phyloP scores from a whole-genome alignment of 2,113 vertebrate species.

The Apteryx owenii region DNA sequence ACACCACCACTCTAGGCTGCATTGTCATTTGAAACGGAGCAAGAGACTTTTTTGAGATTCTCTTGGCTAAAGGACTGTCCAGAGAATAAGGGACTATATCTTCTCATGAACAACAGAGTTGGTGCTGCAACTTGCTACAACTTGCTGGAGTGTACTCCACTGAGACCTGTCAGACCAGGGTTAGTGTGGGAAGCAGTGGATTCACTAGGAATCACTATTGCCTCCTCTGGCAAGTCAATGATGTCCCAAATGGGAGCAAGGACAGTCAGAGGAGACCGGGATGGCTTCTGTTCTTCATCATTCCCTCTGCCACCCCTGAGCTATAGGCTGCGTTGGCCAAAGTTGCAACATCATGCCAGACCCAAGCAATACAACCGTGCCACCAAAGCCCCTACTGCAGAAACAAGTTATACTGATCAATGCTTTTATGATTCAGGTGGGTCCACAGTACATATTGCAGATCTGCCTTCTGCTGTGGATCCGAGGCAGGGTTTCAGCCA shows the following conservation, averaged over 20 bases:
- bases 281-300: not conserved
- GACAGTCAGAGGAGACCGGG: not conserved
- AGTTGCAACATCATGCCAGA: not conserved
- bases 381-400: not conserved
- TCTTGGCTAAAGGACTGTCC: not conserved
- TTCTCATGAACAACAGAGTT: not conserved
- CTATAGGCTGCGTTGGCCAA: rapidly evolving
- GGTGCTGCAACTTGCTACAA: not conserved
- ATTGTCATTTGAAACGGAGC: rapidly evolving
- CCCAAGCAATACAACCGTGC: not conserved
- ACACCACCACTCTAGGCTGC: not conserved
- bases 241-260: not conserved
- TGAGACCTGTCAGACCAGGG: rapidly evolving
- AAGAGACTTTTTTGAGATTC: not conserved
- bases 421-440: rapidly evolving
- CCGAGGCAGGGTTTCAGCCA: not conserved
- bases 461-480: not conserved
- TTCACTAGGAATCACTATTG: not conserved
- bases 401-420: not conserved
- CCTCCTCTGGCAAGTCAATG: not conserved
- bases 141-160: not conserved
- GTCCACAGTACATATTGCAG: rapidly evolving
- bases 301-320: not conserved
- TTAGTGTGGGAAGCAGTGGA: not conserved
- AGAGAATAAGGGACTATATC: not conserved